Percentiles rank a stretch among this genome's conserved stretches.
phyloP scores from a whole-genome alignment of 2,797 vertebrate genomes.

The Hapalemur alaotrensis region DNA sequence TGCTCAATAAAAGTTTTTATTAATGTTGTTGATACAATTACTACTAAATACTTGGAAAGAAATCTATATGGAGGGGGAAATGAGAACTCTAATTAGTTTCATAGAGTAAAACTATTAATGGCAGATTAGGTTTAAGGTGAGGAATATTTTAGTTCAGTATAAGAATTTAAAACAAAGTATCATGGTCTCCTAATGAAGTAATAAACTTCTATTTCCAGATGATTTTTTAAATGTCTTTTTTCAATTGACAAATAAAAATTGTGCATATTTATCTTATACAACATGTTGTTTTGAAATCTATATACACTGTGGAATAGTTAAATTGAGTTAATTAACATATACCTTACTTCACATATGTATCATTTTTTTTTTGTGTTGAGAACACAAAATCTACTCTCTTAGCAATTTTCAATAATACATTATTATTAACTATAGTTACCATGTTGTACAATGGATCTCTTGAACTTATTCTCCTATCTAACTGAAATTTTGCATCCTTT shows the following conservation, averaged over 20 bases:
- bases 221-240: not conserved
- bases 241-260: not conserved
- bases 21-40: not conserved
- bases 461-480: too few relatives aligned
- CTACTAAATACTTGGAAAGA: not conserved
- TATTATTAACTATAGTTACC: not conserved
- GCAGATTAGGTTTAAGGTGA: not conserved
- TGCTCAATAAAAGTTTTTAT: not conserved
- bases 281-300: not conserved
- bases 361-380: not conserved
- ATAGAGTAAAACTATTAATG: not conserved
- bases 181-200: not conserved
- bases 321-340: not conserved
- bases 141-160: not conserved
- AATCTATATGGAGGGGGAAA: not conserved
- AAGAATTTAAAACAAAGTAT: not conserved
- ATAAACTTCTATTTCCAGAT: not conserved
- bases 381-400: not conserved
- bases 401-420: not conserved
- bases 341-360: not conserved
- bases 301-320: not conserved
- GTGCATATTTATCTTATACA: not conserved
- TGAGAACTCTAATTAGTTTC: not conserved
- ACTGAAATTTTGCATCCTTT: not conserved
- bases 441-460: not conserved